Conservation (phyloP, 1,140 invertebrate genomes). For the Babylonia areolata region DNA sequence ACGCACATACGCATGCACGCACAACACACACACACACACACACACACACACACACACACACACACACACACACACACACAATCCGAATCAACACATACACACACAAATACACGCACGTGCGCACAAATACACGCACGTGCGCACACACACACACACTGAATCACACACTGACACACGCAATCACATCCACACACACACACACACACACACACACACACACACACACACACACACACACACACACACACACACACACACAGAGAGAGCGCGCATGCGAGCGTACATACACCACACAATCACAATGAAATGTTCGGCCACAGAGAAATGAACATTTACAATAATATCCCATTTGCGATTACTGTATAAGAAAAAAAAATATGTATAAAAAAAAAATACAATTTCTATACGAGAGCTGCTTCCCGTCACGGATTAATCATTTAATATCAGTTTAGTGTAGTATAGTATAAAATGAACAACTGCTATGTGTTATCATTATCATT, state of each 20-base stretch:
- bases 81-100: neutral
- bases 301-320: too few relatives aligned
- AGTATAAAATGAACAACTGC: too few relatives aligned
- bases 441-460: too few relatives aligned
- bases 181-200: neutral
- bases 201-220: neutral
- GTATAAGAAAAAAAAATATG: too few relatives aligned
- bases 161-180: neutral
- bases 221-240: neutral
- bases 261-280: too few relatives aligned
- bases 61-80: neutral
- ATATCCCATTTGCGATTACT: too few relatives aligned
- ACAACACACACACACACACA: neutral
- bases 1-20: neutral
- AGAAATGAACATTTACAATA: too few relatives aligned
- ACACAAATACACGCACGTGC: neutral
- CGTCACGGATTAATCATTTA: too few relatives aligned
- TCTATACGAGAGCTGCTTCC: too few relatives aligned
- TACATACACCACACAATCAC: too few relatives aligned
- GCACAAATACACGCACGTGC: neutral
- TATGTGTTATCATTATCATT: too few relatives aligned
- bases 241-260: neutral
- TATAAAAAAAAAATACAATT: too few relatives aligned
- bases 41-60: neutral
- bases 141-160: neutral